Conservation (phyloP, 2,888 invertebrate species). For the Leptodirus hochenwartii region DNA sequence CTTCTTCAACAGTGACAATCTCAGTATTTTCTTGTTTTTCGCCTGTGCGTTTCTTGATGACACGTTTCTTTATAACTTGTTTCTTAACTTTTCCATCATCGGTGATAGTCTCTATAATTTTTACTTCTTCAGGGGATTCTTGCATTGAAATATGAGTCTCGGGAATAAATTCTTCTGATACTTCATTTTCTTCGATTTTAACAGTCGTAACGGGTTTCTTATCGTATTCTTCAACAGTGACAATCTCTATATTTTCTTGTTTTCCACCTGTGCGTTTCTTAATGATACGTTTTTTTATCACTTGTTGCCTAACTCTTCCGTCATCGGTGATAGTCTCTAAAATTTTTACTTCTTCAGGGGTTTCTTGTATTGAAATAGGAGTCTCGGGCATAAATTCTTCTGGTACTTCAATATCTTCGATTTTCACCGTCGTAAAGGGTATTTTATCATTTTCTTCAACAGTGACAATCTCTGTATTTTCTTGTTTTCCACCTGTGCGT, state of each 20-base stretch:
- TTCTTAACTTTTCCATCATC: constrained; percentile 18
- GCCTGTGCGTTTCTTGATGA: constrained; percentile 21
- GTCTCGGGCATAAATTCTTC: constrained; percentile 12
- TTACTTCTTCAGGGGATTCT: constrained; percentile 19
- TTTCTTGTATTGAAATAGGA: too few relatives aligned
- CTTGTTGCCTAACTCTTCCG: constrained; percentile 18
- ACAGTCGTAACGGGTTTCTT: constrained; percentile 20
- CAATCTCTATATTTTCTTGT: constrained; percentile 10
- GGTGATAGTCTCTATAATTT: constrained; percentile 14
- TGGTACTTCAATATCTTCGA: constrained; percentile 13
- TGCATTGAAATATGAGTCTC: too few relatives aligned
- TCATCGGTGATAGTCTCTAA: constrained; percentile 15
- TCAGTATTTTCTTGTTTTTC: constrained; percentile 21
- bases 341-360: constrained; percentile 14
- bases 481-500: constrained; percentile 15
- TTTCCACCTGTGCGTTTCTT: constrained; percentile 12
- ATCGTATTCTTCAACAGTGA: constrained; percentile 11
- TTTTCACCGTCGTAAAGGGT: constrained; percentile 19
- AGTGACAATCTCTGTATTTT: constrained; percentile 19
- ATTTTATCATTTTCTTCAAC: constrained; percentile 22
- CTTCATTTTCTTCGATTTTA: constrained; percentile 18
- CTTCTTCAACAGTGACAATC: constrained; percentile 19
- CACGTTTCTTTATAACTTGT: constrained; percentile 16
- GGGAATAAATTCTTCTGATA: constrained; percentile 18
- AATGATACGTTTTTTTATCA: constrained; percentile 14